Conservation (phyloP, 1,140 invertebrate species). For the Wasmannia auropunctata region DNA sequence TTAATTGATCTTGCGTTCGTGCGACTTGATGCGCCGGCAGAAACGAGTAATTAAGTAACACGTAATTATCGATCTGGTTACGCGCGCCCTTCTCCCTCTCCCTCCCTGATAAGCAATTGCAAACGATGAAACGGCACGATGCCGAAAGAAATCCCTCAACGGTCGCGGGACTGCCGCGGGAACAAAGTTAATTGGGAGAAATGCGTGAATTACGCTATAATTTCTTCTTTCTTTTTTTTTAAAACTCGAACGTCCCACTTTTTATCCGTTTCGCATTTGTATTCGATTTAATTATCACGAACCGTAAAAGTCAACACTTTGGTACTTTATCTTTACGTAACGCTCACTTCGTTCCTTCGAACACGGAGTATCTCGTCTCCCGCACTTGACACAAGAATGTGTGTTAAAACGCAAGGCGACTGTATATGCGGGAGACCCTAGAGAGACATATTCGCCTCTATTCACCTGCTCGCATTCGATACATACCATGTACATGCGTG, state of each 20-base stretch:
- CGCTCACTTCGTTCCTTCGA: neutral
- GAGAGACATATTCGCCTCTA: slow-evolving; percentile 24
- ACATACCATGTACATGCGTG: neutral
- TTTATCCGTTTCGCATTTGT: neutral
- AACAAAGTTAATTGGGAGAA: neutral
- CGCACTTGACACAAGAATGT: neutral
- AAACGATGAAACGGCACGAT: slow-evolving; percentile 24
- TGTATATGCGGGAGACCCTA: neutral
- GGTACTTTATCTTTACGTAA: neutral
- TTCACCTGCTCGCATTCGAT: slow-evolving; percentile 27
- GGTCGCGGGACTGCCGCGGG: neutral
- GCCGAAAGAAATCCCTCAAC: slow-evolving; percentile 22
- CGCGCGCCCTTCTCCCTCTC: too few relatives aligned
- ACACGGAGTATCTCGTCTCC: neutral
- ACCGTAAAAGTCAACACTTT: neutral
- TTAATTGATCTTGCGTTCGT: slow-evolving; percentile 45
- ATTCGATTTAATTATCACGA: neutral
- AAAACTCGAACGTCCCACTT: neutral
- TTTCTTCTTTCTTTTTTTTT: neutral
- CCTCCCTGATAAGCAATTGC: slow-evolving; percentile 46
- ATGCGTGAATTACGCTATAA: neutral
- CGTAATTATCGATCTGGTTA: slow-evolving; percentile 44
- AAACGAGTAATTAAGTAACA: slow-evolving; percentile 56
- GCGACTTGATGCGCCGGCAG: slow-evolving; percentile 16
- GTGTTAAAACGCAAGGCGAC: neutral